Evolutionary conservation across 1,140 invertebrate species (phyloP), one percentile per base, ranked within the genome.

Genomic region (Megathymus violae): DNA sequence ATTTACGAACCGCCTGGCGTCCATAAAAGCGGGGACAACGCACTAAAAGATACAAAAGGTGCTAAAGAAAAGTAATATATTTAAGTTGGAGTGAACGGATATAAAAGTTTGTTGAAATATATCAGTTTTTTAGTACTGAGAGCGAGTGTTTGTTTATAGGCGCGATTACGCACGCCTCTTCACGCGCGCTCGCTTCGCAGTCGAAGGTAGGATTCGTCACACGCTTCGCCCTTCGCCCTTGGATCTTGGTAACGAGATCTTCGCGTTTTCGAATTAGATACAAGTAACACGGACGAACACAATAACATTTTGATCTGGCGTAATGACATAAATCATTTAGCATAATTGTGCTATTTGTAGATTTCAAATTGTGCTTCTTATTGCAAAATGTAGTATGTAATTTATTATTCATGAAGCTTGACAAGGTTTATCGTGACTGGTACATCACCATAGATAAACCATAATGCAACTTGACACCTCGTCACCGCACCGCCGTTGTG

Each of bases 21-120:
- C 79, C 84, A 88, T 89, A 91, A 91, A 91, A 83, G 74, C 75
- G 78, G 82, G 84, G 87, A 88, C 78, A 88, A 82, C 76, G 80
- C 78, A 84, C 80, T 85, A 88, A 89, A 89, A 88, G 79, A 85
- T 82, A 89, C 88, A 91, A 91, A 91, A 91, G 88, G 87, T 88
- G 85, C 85, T 91, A 91, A 88, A 89, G 85, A 91, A 89, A 88
- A 88, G 84, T 83, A 86, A 88, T 88, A 89, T 88, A 91, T 88
- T 91, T 67, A 85, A 88, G 85, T 84, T 78, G 72, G 76, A 82
- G 74, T 67, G 76, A 83, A 88, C 78, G 78, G 78, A 81, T 89
- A 90, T 89, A 89, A 89, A 91, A 89, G 82, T 87, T 85, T 78
- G 78, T 80, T 88, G 85, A 87, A 89, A 87, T 89, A 86, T 90